Percentiles rank a stretch among this genome's conserved stretches.
These are phyloP conservation scores for Acleris holmiana DNA, from an alignment of 2,888 invertebrate species.

Conservation along the genomic window DNA sequence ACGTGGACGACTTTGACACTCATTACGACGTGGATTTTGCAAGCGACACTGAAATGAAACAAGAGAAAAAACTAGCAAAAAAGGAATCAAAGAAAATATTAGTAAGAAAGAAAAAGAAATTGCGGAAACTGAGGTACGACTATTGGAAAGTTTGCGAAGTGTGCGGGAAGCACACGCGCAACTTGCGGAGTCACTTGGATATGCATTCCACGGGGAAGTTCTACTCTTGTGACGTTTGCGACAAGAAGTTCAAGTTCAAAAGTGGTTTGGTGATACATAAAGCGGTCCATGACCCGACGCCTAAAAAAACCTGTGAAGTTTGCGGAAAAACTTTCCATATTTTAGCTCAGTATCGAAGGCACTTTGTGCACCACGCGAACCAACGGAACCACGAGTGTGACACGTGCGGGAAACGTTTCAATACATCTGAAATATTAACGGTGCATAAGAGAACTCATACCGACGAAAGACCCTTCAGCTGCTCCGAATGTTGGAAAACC, in stretches of 20 bases:
- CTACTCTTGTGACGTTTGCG: constrained; percentile 75
- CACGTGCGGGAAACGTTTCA: constrained; percentile 82
- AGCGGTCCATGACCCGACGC: constrained; percentile 73
- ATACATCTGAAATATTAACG: constrained; percentile 77
- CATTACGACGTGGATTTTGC: constrained; percentile 47
- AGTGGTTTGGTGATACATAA: constrained; percentile 76
- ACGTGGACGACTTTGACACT: constrained; percentile 48
- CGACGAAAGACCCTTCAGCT: constrained; percentile 74
- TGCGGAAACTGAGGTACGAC: constrained; percentile 63
- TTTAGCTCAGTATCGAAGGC: constrained; percentile 76
- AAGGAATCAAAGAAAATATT: constrained; percentile 42
- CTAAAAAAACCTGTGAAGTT: constrained; percentile 79
- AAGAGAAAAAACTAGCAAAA: constrained; percentile 45
- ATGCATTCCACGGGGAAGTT: constrained; percentile 67
- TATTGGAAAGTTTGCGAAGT: constrained; percentile 79
- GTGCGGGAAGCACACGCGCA: constrained; percentile 75
- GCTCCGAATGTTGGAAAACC: constrained; percentile 76
- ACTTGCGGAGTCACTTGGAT: constrained; percentile 72
- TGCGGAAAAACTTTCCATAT: constrained; percentile 82
- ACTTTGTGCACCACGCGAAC: constrained; percentile 81
- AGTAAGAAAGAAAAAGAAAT: constrained; percentile 50
- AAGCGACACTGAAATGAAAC: constrained; percentile 41
- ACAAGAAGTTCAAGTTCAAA: constrained; percentile 79
- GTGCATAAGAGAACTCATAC: constrained; percentile 80
- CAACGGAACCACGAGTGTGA: constrained; percentile 80